phyloP scores from a whole-genome alignment of 92 coral and sea anemone genomes.

The Pocillopora meandrina region DNA sequence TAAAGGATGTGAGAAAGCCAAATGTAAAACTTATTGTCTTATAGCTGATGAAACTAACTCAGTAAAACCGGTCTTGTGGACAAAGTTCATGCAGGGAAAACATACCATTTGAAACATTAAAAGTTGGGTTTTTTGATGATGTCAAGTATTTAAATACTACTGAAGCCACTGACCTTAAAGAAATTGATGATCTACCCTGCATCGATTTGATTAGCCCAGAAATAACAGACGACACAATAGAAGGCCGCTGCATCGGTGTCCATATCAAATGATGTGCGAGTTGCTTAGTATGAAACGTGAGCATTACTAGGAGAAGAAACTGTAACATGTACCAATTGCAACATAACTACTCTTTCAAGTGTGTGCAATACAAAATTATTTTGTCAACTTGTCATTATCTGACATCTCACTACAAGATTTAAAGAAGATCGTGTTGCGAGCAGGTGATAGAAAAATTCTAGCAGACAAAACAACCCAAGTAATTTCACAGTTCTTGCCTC shows the following conservation, averaged over 20 bases:
- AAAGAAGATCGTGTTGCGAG: constrained; percentile 11
- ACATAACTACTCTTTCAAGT: constrained; percentile 45
- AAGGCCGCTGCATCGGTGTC: constrained; percentile 54
- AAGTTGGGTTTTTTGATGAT: constrained; percentile 35
- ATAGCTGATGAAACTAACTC: constrained; percentile 45
- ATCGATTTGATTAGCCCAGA: constrained; percentile 24
- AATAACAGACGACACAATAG: constrained; percentile 44
- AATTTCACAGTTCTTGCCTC: constrained; percentile 37
- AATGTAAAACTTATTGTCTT: constrained; percentile 35
- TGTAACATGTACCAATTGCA: constrained; percentile 59
- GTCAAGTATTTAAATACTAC: constrained; percentile 29
- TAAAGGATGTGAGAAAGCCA: background rate
- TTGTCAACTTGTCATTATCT: constrained; percentile 39
- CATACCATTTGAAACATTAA: constrained; percentile 31
- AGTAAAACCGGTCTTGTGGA: constrained; percentile 46
- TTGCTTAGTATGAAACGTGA: constrained; percentile 59
- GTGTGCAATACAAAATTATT: constrained; percentile 51
- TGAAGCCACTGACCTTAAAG: constrained; percentile 18
- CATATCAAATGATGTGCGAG: constrained; percentile 38
- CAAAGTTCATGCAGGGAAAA: constrained; percentile 42
- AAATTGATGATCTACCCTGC: constrained; percentile 12
- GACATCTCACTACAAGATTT: background rate
- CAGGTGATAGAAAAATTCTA: constrained; percentile 47
- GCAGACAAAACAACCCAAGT: constrained; percentile 41
- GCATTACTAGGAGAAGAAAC: constrained; percentile 40